phyloP scores from a whole-genome alignment of 2,888 invertebrate species.

The Amaurobius ferox region DNA sequence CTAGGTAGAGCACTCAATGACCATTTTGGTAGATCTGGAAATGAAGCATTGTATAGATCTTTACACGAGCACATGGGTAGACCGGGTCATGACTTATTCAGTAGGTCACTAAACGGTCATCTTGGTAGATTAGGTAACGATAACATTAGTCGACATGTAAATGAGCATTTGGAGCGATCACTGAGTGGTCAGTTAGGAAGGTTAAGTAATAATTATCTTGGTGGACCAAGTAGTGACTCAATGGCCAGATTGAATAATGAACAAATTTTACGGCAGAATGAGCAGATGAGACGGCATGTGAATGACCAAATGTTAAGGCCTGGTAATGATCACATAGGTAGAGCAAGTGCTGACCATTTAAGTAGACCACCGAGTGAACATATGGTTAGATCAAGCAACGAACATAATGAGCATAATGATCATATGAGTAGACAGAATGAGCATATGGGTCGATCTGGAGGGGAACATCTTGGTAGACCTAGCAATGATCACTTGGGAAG shows the following conservation, averaged over 20 bases:
- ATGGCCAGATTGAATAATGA: slow-evolving; percentile 57
- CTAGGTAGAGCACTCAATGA: slow-evolving; percentile 63
- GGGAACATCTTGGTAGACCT: slow-evolving; percentile 46
- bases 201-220: slow-evolving; percentile 58
- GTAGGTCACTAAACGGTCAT: slow-evolving; percentile 63
- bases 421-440: slow-evolving; percentile 56
- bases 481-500: slow-evolving; percentile 50
- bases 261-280: slow-evolving; percentile 45
- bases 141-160: slow-evolving; percentile 50
- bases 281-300: slow-evolving; percentile 59
- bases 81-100: slow-evolving; percentile 61
- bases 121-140: slow-evolving; percentile 50
- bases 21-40: slow-evolving; percentile 59
- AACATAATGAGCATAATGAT: too few species aligned
- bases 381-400: slow-evolving; percentile 39
- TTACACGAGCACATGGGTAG: slow-evolving; percentile 65
- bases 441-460: slow-evolving; percentile 40
- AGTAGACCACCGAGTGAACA: slow-evolving; percentile 35
- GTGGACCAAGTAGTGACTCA: slow-evolving; percentile 42
- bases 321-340: slow-evolving; percentile 32
- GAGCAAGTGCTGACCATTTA: slow-evolving; percentile 40
- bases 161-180: slow-evolving; percentile 62
- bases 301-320: slow-evolving; percentile 63
- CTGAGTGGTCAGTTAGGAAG: slow-evolving; percentile 61
- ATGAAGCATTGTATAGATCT: slow-evolving; percentile 58